Percentiles rank a stretch among this genome's conserved stretches.
These are phyloP conservation scores for Chesias legatella DNA, from an alignment of 2,888 invertebrate genomes.

Conservation along the genomic window DNA sequence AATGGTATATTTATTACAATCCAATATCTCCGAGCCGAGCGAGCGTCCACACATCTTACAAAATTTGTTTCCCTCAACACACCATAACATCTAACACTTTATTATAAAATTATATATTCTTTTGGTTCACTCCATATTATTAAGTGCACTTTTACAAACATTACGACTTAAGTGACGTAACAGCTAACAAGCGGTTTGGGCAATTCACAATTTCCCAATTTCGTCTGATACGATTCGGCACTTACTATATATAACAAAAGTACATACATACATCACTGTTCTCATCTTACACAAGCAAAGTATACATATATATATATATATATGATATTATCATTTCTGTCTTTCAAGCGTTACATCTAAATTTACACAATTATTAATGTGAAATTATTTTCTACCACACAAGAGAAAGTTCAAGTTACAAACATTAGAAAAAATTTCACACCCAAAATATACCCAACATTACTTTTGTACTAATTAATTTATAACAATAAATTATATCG, in stretches of 20 bases:
- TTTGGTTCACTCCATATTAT: constrained; percentile 71
- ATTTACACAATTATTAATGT: constrained; percentile 11
- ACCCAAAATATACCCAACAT: constrained; percentile 3
- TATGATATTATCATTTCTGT: constrained; percentile 8
- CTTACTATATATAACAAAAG: constrained; percentile 1
- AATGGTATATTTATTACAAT: constrained; percentile 81
- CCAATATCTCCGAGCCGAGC: constrained; percentile 67
- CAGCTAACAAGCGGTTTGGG: constrained; percentile 54
- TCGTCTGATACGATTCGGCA: constrained; percentile 25
- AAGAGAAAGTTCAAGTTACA: constrained; percentile 4
- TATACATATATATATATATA: neutral
- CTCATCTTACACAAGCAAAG: neutral
- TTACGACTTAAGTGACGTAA: constrained; percentile 61
- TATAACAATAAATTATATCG: constrained; percentile 13
- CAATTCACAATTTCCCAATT: constrained; percentile 66
- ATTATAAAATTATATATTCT: constrained; percentile 79
- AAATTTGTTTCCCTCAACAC: constrained; percentile 69
- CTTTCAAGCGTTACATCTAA: constrained; percentile 5
- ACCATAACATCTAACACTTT: constrained; percentile 67
- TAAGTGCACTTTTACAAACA: constrained; percentile 74
- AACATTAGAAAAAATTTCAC: constrained; percentile 3
- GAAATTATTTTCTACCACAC: constrained; percentile 7
- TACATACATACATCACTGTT: constrained; percentile 4
- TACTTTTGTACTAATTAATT: constrained; percentile 15
- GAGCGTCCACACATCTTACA: constrained; percentile 64